phyloP scores from a whole-genome alignment of 2,113 vertebrate species.

The Ophiodon elongatus region DNA sequence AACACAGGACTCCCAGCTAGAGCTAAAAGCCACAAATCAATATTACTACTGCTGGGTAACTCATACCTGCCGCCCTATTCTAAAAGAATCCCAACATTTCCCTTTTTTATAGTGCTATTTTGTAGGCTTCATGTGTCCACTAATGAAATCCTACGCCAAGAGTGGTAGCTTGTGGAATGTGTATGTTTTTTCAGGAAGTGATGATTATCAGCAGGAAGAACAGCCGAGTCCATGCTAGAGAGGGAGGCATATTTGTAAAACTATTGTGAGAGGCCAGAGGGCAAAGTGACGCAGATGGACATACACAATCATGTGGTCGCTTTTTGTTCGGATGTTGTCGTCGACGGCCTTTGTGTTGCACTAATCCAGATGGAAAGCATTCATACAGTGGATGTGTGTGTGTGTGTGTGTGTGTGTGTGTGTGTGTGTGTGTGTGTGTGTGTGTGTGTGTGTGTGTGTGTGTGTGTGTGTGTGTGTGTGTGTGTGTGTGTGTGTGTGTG shows the following conservation, averaged over 20 bases:
- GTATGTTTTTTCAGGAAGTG: slow-evolving; percentile 71
- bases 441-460: not conserved
- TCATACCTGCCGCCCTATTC: not conserved
- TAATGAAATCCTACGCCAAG: slow-evolving; percentile 21
- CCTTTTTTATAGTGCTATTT: not conserved
- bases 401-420: not conserved
- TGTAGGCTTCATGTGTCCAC: slow-evolving; percentile 15
- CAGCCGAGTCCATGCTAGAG: slow-evolving; percentile 41
- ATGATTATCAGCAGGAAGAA: slow-evolving; percentile 80
- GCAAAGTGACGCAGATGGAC: slow-evolving; percentile 38
- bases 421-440: not conserved
- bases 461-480: not conserved
- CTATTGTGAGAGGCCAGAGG: slow-evolving; percentile 47
- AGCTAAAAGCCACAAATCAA: slow-evolving; percentile 14
- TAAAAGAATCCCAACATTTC: not conserved
- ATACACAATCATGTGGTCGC: slow-evolving; percentile 20
- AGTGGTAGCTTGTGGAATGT: slow-evolving; percentile 60
- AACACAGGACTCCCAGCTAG: not conserved
- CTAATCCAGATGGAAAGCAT: slow-evolving; percentile 34
- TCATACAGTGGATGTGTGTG: not conserved
- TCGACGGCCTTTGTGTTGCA: slow-evolving; percentile 33
- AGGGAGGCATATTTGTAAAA: slow-evolving; percentile 34
- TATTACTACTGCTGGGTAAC: slow-evolving; percentile 16
- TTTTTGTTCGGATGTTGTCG: slow-evolving; percentile 38
- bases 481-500: not conserved